Percentiles rank a stretch among this genome's conserved stretches.
Conservation (phyloP, 2,888 invertebrate genomes). For the Macrophya alboannulata region DNA sequence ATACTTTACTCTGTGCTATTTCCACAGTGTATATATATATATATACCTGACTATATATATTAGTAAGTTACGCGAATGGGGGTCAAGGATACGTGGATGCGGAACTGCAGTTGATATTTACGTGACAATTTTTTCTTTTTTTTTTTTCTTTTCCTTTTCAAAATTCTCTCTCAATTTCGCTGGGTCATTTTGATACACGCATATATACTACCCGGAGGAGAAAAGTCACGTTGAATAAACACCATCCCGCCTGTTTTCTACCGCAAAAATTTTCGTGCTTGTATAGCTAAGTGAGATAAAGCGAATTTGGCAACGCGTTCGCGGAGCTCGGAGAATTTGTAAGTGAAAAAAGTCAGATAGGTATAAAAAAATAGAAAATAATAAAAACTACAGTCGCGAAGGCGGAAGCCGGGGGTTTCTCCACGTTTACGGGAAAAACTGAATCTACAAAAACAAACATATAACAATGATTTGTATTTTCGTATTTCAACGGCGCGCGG, state of each 20-base stretch:
- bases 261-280: not conserved
- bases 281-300: slow-evolving; percentile 14
- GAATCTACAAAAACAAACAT: not conserved
- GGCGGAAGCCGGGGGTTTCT: not conserved
- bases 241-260: not conserved
- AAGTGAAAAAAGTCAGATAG: not conserved
- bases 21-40: no score
- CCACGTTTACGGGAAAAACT: not conserved
- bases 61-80: not conserved
- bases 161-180: not conserved
- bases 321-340: not conserved
- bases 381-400: not conserved
- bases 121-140: not conserved
- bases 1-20: slow-evolving; percentile 30
- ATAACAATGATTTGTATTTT: slow-evolving; percentile 23
- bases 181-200: not conserved
- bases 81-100: not conserved
- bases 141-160: not conserved
- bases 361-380: no score
- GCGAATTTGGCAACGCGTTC: slow-evolving; percentile 17
- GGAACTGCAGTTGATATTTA: not conserved
- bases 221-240: not conserved
- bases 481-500: not conserved
- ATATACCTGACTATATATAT: no score
- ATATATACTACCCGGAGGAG: not conserved